These are phyloP conservation scores for Gasterosteus nipponicus DNA, from an alignment of 2,113 vertebrate genomes.

Conservation along the genomic window DNA sequence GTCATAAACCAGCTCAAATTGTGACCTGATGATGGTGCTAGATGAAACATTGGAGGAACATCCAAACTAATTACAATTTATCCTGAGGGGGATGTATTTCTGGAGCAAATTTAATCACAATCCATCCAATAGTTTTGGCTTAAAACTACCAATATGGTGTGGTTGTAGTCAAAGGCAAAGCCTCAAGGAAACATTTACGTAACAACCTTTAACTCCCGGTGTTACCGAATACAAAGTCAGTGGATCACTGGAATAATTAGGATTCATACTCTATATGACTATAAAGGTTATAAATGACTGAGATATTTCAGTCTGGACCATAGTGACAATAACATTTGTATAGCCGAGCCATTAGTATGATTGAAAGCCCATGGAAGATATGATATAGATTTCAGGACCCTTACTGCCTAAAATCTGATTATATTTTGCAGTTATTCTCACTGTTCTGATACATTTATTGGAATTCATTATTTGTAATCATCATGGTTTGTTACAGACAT, in stretches of 20 bases:
- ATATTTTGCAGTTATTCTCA: background rate
- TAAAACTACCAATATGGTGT: background rate
- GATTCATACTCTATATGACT: background rate
- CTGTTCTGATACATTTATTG: background rate
- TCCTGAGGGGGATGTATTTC: background rate
- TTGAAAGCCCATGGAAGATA: background rate
- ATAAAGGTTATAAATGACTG: background rate
- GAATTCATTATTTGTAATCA: background rate
- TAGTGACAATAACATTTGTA: background rate
- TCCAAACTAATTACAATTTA: background rate
- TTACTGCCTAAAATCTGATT: constrained; percentile 1
- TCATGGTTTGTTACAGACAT: constrained; percentile 17
- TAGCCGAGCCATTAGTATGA: background rate
- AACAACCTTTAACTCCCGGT: background rate
- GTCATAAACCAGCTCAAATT: background rate
- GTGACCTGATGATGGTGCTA: background rate
- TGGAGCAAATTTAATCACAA: background rate
- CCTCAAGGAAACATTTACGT: too few relatives aligned
- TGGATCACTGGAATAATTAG: background rate
- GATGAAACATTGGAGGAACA: background rate
- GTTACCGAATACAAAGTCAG: background rate
- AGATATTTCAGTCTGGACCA: background rate
- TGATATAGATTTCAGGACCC: constrained; percentile 1
- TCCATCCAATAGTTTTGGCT: background rate
- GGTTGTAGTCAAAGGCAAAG: background rate